A percentile compares a stretch with the other conserved stretches of the same genome.
Conservation (phyloP, 2,888 invertebrate genomes). For the Lottia scabra region DNA sequence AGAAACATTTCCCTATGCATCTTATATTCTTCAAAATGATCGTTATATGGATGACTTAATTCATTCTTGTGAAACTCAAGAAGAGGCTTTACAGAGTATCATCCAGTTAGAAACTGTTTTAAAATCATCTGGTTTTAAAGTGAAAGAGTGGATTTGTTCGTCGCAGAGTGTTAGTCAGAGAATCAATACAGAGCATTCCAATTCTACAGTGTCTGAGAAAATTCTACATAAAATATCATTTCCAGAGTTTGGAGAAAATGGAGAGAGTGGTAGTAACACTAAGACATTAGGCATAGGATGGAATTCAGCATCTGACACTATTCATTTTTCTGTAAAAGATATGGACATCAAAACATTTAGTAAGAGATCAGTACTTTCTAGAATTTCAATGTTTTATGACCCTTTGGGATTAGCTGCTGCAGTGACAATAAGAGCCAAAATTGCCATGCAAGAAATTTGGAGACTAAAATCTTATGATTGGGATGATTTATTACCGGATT, state of each 20-base stretch:
- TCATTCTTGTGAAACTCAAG: constrained; percentile 9
- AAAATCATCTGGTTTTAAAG: too few relatives aligned
- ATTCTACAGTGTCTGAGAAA: too few relatives aligned
- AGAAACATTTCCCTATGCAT: constrained; percentile 13
- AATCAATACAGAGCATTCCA: too few relatives aligned
- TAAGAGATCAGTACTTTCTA: constrained; percentile 13
- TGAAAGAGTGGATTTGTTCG: too few relatives aligned
- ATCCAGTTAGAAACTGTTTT: too few relatives aligned
- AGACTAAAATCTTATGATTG: background rate
- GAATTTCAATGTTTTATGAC: constrained; percentile 21
- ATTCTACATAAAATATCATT: background rate
- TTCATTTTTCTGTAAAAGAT: constrained; percentile 12
- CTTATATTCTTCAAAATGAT: constrained; percentile 14
- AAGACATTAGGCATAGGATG: background rate
- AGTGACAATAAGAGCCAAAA: constrained; percentile 14
- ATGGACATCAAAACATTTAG: background rate
- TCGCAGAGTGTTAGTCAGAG: too few relatives aligned
- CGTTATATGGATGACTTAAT: constrained; percentile 23
- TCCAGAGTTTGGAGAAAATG: background rate
- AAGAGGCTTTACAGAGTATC: constrained; percentile 7
- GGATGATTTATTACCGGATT: constrained; percentile 7
- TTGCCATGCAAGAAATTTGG: constrained; percentile 20
- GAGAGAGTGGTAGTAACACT: background rate
- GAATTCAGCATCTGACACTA: constrained; percentile 10
- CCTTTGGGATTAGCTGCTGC: constrained; percentile 15